Conservation (phyloP, 2,113 vertebrate genomes). For the Cnemophilus loriae region DNA sequence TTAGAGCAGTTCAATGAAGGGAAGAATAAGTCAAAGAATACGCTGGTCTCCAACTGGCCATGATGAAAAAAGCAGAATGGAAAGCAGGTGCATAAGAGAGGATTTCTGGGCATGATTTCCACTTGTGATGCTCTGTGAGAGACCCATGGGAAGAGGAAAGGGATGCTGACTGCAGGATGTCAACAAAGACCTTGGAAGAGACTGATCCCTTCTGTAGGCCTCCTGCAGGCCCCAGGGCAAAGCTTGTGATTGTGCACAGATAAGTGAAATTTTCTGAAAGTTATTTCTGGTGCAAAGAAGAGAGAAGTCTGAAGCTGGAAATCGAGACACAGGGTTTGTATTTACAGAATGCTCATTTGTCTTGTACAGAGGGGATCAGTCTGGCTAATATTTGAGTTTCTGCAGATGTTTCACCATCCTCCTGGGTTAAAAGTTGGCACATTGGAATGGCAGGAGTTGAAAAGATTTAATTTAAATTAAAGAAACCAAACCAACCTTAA, state of each 20-base stretch:
- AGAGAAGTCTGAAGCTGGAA: background rate
- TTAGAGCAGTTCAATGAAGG: background rate
- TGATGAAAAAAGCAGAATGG: background rate
- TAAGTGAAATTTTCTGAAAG: background rate
- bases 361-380: background rate
- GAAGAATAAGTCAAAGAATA: background rate
- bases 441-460: background rate
- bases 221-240: background rate
- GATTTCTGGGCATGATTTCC: background rate
- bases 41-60: background rate
- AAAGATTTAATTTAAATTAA: background rate
- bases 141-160: background rate
- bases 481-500: background rate
- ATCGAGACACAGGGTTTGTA: background rate
- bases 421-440: background rate
- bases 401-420: conserved; percentile 3
- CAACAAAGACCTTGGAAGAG: background rate
- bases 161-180: background rate
- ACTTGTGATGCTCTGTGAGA: background rate
- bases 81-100: background rate
- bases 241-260: background rate
- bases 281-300: background rate
- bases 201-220: background rate
- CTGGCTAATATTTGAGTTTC: conserved; percentile 21
- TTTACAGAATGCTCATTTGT: background rate